These are phyloP conservation scores for Leucozona laternaria DNA, from an alignment of 2,888 invertebrate genomes.

Conservation along the genomic window DNA sequence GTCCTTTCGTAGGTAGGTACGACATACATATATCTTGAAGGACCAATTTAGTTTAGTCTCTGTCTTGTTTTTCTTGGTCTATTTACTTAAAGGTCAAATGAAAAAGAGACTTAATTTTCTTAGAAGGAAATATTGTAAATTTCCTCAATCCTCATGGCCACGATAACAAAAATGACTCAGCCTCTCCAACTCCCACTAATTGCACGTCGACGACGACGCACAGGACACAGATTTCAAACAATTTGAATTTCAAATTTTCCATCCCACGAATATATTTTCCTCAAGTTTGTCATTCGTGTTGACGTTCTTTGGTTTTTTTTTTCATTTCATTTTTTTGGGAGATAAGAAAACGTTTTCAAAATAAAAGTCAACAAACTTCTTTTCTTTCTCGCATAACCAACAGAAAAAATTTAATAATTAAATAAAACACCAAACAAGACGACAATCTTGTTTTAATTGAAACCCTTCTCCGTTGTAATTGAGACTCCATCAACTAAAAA, in stretches of 20 bases:
- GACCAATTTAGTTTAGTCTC: slow-evolving; percentile 45
- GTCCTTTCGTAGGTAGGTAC: not conserved
- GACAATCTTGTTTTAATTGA: slow-evolving; percentile 75
- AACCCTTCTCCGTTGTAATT: slow-evolving; percentile 75
- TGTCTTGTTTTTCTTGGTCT: not conserved
- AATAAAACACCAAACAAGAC: slow-evolving; percentile 74
- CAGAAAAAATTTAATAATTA: slow-evolving; percentile 56
- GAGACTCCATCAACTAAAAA: slow-evolving; percentile 73
- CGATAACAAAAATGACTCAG: not conserved
- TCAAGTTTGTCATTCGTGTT: slow-evolving; percentile 9
- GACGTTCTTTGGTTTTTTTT: not conserved
- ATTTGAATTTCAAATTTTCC: slow-evolving; percentile 61
- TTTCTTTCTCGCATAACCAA: slow-evolving; percentile 6
- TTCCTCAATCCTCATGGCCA: not conserved
- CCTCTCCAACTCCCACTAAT: slow-evolving; percentile 51
- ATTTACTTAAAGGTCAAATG: slow-evolving; percentile 43
- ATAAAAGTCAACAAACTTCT: slow-evolving; percentile 33
- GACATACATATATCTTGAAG: not conserved
- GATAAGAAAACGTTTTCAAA: slow-evolving; percentile 18
- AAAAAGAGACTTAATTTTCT: slow-evolving; percentile 31
- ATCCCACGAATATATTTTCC: slow-evolving; percentile 11
- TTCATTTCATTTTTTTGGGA: not conserved
- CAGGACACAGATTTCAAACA: slow-evolving; percentile 48
- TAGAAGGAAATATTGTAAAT: not conserved
- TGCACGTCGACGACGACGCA: slow-evolving; percentile 20